Conservation (phyloP, 2,113 vertebrate species). For the Crotalus tigris region DNA sequence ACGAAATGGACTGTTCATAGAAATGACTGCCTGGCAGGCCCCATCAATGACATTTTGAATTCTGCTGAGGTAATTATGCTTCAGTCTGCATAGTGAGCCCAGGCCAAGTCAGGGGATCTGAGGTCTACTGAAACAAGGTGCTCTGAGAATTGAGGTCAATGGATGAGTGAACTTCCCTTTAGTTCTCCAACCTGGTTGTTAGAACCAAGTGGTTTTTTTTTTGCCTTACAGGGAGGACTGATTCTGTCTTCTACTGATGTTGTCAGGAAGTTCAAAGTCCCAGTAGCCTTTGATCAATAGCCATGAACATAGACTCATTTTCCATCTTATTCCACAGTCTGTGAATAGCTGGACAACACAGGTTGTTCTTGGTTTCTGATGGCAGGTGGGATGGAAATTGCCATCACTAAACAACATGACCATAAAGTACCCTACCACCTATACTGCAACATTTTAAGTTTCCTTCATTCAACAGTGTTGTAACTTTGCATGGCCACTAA, state of each 20-base stretch:
- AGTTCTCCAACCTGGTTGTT: not conserved
- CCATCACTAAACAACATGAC: not conserved
- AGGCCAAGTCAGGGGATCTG: not conserved
- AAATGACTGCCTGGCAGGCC: constrained; percentile 53
- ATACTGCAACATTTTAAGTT: not conserved
- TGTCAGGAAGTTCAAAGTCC: not conserved
- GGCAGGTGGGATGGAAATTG: not conserved
- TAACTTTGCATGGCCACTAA: not conserved
- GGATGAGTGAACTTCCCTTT: not conserved
- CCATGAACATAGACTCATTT: not conserved
- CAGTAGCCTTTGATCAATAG: not conserved
- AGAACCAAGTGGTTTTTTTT: not conserved
- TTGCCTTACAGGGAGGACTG: not conserved
- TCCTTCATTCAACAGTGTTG: not conserved
- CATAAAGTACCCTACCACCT: not conserved
- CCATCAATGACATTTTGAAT: constrained; percentile 52
- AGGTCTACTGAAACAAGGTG: not conserved
- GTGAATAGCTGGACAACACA: not conserved
- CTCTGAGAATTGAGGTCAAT: not conserved
- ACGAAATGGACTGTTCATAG: constrained; percentile 30
- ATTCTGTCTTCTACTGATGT: not conserved
- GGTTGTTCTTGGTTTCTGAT: not conserved
- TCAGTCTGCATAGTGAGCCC: not conserved
- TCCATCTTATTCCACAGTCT: not conserved
- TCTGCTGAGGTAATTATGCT: constrained; percentile 58